These are phyloP conservation scores for Amphipoea lucens DNA, from an alignment of 2,888 invertebrate genomes.

Conservation along the genomic window DNA sequence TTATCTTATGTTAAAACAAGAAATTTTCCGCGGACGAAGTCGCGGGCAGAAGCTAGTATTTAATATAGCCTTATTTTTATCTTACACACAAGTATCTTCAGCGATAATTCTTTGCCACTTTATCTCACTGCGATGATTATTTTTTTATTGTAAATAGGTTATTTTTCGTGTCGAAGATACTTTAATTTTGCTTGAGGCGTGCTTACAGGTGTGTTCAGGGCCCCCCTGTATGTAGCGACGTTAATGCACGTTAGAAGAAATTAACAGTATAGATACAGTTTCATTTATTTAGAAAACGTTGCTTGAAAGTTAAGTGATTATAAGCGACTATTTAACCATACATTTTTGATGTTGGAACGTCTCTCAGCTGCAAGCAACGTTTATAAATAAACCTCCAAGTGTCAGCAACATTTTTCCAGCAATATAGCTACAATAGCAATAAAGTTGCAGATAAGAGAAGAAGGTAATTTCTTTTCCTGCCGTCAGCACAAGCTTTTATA, in stretches of 20 bases:
- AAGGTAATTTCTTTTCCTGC: neutral
- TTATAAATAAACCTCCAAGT: neutral
- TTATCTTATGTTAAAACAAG: too few species aligned
- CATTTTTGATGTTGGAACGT: neutral
- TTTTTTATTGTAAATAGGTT: neutral
- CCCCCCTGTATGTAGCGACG: neutral
- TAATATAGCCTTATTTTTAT: neutral
- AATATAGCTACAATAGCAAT: neutral
- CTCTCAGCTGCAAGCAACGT: neutral
- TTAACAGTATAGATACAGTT: too few species aligned
- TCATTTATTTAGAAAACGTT: neutral
- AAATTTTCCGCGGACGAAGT: too few species aligned
- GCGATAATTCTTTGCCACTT: neutral
- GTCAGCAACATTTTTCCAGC: neutral
- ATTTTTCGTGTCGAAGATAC: neutral
- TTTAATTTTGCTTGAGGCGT: neutral
- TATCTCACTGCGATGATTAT: too few species aligned
- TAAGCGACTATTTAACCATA: neutral
- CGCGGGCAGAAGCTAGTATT: too few species aligned
- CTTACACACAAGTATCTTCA: neutral
- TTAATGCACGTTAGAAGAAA: neutral
- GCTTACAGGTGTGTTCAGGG: too few species aligned
- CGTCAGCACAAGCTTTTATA: neutral
- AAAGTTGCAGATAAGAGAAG: neutral
- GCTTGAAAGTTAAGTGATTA: too few species aligned